Conservation (phyloP, 2,888 invertebrate species). For the Cybosia mesomella region DNA sequence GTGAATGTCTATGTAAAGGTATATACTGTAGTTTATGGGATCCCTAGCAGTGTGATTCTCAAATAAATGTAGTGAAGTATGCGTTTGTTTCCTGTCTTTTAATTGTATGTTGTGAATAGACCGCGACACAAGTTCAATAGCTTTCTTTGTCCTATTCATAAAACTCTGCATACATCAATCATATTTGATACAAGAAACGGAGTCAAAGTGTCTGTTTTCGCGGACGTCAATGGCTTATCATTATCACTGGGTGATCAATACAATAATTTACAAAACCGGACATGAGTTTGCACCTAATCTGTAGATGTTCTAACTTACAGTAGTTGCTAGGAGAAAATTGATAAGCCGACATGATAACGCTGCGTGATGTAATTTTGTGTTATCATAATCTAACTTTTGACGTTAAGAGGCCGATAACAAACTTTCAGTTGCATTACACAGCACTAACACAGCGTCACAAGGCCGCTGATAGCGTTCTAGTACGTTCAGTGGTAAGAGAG, state of each 20-base stretch:
- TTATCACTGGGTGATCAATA: slow-evolving; percentile 31
- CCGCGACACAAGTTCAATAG: too few species aligned
- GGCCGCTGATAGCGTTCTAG: slow-evolving; percentile 11
- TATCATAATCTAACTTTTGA: slow-evolving; percentile 43
- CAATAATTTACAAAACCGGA: slow-evolving; percentile 36
- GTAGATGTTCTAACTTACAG: slow-evolving; percentile 29
- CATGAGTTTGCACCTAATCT: slow-evolving; percentile 1
- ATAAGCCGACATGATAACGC: slow-evolving; percentile 31
- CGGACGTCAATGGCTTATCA: slow-evolving; percentile 43
- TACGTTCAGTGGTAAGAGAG: neutral
- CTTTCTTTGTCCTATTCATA: too few species aligned
- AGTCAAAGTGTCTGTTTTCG: slow-evolving; percentile 39
- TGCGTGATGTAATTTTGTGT: slow-evolving; percentile 36
- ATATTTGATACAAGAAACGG: slow-evolving; percentile 10
- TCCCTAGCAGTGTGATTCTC: too few species aligned
- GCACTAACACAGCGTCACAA: slow-evolving; percentile 14
- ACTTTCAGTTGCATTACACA: slow-evolving; percentile 18
- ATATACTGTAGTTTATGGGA: too few species aligned
- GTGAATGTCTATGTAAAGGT: too few species aligned
- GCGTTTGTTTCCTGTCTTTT: too few species aligned
- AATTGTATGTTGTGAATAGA: too few species aligned
- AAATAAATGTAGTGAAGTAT: too few species aligned
- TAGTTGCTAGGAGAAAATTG: slow-evolving; percentile 34
- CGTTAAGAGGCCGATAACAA: slow-evolving; percentile 27
- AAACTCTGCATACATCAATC: slow-evolving; percentile 8